Base-by-base conservation (phyloP, 2,797 vertebrate species). In the Oreochromis mossambicus region DNA sequence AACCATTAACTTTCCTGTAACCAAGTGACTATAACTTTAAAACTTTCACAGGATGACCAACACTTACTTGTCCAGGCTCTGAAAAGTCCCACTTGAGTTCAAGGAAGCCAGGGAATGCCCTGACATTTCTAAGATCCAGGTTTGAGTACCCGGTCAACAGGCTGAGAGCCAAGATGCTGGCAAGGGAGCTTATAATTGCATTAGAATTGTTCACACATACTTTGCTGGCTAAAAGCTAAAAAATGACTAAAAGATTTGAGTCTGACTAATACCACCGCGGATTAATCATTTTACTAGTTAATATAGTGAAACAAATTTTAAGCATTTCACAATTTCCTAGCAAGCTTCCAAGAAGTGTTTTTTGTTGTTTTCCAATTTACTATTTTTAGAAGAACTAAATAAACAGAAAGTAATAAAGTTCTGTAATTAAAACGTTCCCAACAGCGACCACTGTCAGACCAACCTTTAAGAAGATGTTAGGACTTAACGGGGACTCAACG, bases 81-180 rank as follows among this genome's bases (percentile, higher is more conserved):
- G 92, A 51, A 92, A 94, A 51, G 89, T 89, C 17, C 93, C 92
- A 70, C 86, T 92, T 86, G 92, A 98, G 90, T 93, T 98, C 24
- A 93, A 94, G 0, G 97, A 98, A 1, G 95, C 96, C 87, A 97
- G 95, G 1, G 96, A 98, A 83, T 92, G 96, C 1, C 96, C 96
- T 54, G 97, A 97, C 66, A 96, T 98, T 2, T 94, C 97, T 9
- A 95, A 96, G 89, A 90, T 94, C 54, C 95, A 95, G 15, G 19
- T 61, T 61, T 61, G 15, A 58, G 56, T 55, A 26, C 24, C 54
- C 1, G 80, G 93, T 95, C 89, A 80, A 92, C 82, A 93, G 92
- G 78, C 11, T 94, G 79, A 92, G 93, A 88, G 86, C 52, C 70
- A 93, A 91, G 81, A 94, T 8, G 7, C 7, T 85, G 89, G 92